phyloP scores from a whole-genome alignment of 2,797 vertebrate genomes.

The Scolopax rusticola region DNA sequence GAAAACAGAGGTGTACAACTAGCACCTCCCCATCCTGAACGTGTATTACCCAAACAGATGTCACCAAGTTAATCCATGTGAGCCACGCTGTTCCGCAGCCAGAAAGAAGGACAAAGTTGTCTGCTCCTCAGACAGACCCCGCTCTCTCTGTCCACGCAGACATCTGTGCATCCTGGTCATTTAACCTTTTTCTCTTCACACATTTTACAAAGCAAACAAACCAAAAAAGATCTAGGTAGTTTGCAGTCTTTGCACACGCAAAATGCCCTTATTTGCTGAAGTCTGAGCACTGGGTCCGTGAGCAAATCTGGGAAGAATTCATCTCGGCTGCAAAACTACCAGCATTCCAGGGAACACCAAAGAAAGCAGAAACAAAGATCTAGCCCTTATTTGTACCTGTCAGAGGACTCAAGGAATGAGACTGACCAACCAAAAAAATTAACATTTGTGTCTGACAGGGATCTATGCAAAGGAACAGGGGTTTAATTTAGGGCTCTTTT shows the following conservation, averaged over 20 bases:
- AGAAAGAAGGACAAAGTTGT: neutral
- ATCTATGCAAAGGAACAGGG: slow-evolving; percentile 54
- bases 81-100: neutral
- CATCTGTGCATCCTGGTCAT: neutral
- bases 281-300: accelerated
- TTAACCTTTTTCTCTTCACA: neutral
- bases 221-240: accelerated
- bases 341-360: neutral
- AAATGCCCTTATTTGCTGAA: neutral
- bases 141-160: neutral
- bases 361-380: neutral
- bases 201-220: neutral
- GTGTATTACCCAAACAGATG: slow-evolving; percentile 30
- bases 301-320: neutral
- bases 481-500: slow-evolving; percentile 67
- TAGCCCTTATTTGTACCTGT: neutral
- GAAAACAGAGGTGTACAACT: neutral
- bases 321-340: neutral
- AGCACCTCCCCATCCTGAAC: neutral
- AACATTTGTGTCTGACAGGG: slow-evolving; percentile 53
- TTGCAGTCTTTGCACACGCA: neutral
- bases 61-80: neutral
- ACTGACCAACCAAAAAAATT: slow-evolving; percentile 45
- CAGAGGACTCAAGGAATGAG: neutral
- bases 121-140: neutral